Percentiles rank a stretch among this genome's conserved stretches.
These are phyloP conservation scores for Saxidomus purpurata DNA, from an alignment of 1,140 invertebrate species.

Conservation along the genomic window DNA sequence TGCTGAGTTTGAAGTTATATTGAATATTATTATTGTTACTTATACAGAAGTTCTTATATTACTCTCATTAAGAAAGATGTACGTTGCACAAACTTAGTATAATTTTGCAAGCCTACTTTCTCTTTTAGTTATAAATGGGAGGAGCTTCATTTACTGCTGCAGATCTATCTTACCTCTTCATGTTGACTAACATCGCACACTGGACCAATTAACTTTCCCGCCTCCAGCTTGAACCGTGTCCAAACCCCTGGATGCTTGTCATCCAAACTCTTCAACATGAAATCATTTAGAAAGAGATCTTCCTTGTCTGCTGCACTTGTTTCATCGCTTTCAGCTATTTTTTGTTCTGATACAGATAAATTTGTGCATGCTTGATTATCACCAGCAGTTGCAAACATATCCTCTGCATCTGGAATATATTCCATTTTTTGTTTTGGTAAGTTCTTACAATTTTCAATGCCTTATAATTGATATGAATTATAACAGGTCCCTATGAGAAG, in stretches of 20 bases:
- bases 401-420: not conserved
- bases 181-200: not conserved
- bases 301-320: not conserved
- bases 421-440: no score
- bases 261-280: constrained; percentile 34
- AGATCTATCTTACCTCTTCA: not conserved
- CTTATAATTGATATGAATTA: no score
- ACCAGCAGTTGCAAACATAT: not conserved
- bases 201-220: constrained; percentile 49
- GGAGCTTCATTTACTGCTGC: no score
- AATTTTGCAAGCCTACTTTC: no score
- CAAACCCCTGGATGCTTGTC: constrained; percentile 20
- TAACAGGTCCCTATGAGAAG: not conserved
- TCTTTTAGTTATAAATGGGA: no score
- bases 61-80: no score
- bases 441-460: no score
- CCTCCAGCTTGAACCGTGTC: constrained; percentile 24
- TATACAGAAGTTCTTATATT: no score
- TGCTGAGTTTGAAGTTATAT: no score
- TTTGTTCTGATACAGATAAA: not conserved
- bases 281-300: not conserved
- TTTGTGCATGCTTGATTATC: not conserved
- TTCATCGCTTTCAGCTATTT: not conserved
- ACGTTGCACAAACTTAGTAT: no score
- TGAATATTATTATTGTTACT: no score